phyloP scores from a whole-genome alignment of 2,113 vertebrate genomes.

The Regulus satrapa region DNA sequence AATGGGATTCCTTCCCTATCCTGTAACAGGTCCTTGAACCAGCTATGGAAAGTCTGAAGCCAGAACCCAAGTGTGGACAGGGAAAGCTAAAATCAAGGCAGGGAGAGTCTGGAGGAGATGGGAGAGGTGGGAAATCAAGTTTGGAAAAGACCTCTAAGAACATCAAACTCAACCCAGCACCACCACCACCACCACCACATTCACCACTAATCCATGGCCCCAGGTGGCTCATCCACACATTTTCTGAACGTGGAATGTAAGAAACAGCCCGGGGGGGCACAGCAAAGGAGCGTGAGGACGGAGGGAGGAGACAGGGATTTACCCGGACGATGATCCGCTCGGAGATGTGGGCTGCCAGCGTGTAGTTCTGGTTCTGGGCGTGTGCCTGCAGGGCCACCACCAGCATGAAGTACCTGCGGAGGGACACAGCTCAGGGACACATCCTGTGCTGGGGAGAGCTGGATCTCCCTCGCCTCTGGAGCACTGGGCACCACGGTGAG shows the following conservation, averaged over 20 bases:
- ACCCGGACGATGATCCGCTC: slow-evolving; percentile 99
- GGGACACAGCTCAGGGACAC: neutral
- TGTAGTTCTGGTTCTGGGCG: slow-evolving; percentile 93
- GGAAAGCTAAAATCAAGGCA: neutral
- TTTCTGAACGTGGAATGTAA: neutral
- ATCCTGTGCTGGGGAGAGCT: neutral
- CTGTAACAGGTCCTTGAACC: neutral
- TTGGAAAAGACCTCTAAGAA: neutral
- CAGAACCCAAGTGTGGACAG: neutral
- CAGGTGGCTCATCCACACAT: neutral
- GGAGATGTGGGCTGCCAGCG: slow-evolving; percentile 91
- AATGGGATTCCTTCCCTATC: neutral
- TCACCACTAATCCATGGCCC: neutral
- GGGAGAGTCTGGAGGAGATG: neutral
- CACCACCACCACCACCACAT: neutral
- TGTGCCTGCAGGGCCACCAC: slow-evolving; percentile 95
- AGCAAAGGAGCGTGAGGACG: neutral
- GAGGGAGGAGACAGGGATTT: slow-evolving; percentile 33
- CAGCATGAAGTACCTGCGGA: slow-evolving; percentile 94
- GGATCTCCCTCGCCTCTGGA: rapidly evolving
- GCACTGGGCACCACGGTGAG: rapidly evolving
- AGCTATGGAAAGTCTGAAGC: neutral
- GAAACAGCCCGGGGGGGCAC: neutral
- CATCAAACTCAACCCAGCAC: neutral
- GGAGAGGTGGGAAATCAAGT: neutral